Evolutionary conservation across 2,113 vertebrate species (phyloP), one percentile per base, ranked within the genome.

Genomic region (Hystrix cristata): DNA sequence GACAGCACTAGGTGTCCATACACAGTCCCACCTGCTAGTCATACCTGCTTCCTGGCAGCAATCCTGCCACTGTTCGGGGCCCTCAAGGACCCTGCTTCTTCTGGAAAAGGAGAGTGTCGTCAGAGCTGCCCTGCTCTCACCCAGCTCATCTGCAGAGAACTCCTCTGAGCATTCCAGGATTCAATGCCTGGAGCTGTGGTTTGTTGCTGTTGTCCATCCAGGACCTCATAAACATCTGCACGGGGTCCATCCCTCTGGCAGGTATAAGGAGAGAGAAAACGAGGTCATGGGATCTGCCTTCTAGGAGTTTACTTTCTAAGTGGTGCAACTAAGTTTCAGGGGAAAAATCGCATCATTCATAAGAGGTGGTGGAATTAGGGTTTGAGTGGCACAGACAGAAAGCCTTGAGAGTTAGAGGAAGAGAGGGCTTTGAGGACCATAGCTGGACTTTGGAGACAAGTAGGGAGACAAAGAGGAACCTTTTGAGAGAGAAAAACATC

Each of bases 231-330:
- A n/a, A 74, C 1, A 0, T 72, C 57, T 69, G 62, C 48, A 72
- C 34, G 60, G 18, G 76, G 53, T 7, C 59, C 53, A 69, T 27
- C 64, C 51, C 31, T 86, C 46, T 23, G 60, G 23, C 53, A 62
- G 21, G 19, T 27, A 4, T 3, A 79, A 31, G 29, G 51, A n/a
- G 57, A 71, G 46, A 57, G 9, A 71, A 57, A 65, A 31, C 21
- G 72, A 62, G 60, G 21, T 79, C 31, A 15, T 51, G 19, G 51
- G 16, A 38, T 94, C 43, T 95, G 60, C 25, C 81, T 90, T 87
- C 55, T 9, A 38, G 19, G 62, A 62, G 19, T 87, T 83, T 79
- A 14, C 46, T 64, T 31, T 78, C 3, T 62, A 19, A 27, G 4
- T 93, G 43, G 12, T 65, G 21, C 78, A 34, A 38, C 38, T 59